A percentile compares a stretch with the other conserved stretches of the same genome.
Conservation (phyloP, 2,888 invertebrate genomes). For the Drosophila demipolita region DNA sequence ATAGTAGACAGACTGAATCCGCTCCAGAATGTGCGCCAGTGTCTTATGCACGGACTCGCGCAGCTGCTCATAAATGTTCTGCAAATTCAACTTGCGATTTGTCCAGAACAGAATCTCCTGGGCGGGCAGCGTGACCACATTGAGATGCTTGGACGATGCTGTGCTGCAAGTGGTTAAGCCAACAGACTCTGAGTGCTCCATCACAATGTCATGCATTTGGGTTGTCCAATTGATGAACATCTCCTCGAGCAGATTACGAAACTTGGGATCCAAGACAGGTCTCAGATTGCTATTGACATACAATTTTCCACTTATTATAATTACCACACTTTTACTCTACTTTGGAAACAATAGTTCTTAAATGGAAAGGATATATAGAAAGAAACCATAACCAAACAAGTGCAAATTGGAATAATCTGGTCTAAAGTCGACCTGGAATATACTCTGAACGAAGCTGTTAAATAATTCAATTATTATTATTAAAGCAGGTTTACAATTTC, state of each 20-base stretch:
- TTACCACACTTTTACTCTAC: slow-evolving; percentile 13
- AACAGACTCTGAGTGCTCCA: slow-evolving; percentile 73
- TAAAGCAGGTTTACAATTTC: not conserved
- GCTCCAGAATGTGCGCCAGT: slow-evolving; percentile 92
- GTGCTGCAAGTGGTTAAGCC: slow-evolving; percentile 24
- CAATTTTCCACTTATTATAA: slow-evolving; percentile 5
- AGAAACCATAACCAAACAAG: not conserved
- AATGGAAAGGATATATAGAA: slow-evolving; percentile 1
- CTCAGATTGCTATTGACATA: slow-evolving; percentile 58
- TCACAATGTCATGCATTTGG: slow-evolving; percentile 88
- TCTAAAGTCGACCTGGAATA: not conserved
- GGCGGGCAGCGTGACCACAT: slow-evolving; percentile 86
- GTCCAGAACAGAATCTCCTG: slow-evolving; percentile 94
- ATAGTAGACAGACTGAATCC: slow-evolving; percentile 92
- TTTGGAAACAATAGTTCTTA: slow-evolving; percentile 25
- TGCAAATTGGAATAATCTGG: not conserved
- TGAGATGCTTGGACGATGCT: slow-evolving; percentile 41
- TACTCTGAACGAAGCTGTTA: not conserved
- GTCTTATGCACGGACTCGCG: slow-evolving; percentile 91
- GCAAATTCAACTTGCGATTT: slow-evolving; percentile 91
- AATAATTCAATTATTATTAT: not conserved
- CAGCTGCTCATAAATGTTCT: slow-evolving; percentile 95
- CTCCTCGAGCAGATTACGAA: slow-evolving; percentile 91
- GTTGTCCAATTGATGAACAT: slow-evolving; percentile 95
- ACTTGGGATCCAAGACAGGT: slow-evolving; percentile 73